Percentiles rank a stretch among this genome's conserved stretches.
These are phyloP conservation scores for Plodia interpunctella DNA, from an alignment of 1,140 invertebrate species.

Conservation along the genomic window DNA sequence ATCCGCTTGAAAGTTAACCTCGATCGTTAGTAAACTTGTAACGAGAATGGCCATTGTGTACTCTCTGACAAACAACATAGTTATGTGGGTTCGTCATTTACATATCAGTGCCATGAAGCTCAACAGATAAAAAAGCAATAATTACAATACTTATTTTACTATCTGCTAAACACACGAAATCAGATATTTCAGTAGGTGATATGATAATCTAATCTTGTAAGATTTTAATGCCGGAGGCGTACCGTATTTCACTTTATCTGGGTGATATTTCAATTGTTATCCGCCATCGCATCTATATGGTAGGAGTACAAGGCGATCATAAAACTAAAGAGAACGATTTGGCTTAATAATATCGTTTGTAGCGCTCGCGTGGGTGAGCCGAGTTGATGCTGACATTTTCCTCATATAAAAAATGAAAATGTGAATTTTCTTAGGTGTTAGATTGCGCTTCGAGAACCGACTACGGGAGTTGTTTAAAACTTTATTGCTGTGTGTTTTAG, in stretches of 20 bases:
- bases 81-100: neutral
- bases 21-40: slow-evolving; percentile 20
- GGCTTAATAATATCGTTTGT: slow-evolving; percentile 56
- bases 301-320: slow-evolving; percentile 51
- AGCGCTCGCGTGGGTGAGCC: slow-evolving; percentile 36
- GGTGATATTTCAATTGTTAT: slow-evolving; percentile 36
- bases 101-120: neutral
- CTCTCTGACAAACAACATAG: neutral
- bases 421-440: neutral
- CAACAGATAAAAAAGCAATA: neutral
- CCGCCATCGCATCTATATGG: slow-evolving; percentile 46
- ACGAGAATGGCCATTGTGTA: slow-evolving; percentile 3
- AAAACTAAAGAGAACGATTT: slow-evolving; percentile 54
- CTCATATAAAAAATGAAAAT: slow-evolving; percentile 3
- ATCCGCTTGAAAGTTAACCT: slow-evolving; percentile 15
- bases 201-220: neutral
- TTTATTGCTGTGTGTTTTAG: neutral
- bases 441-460: neutral
- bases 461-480: neutral
- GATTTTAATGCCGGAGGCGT: slow-evolving; percentile 7
- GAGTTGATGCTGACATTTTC: neutral
- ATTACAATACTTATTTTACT: slow-evolving; percentile 19
- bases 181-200: slow-evolving; percentile 10
- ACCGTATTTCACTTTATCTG: slow-evolving; percentile 30
- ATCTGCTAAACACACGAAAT: slow-evolving; percentile 32